Conservation (phyloP, 2,888 invertebrate species). For the Rhabditoides inermis region DNA sequence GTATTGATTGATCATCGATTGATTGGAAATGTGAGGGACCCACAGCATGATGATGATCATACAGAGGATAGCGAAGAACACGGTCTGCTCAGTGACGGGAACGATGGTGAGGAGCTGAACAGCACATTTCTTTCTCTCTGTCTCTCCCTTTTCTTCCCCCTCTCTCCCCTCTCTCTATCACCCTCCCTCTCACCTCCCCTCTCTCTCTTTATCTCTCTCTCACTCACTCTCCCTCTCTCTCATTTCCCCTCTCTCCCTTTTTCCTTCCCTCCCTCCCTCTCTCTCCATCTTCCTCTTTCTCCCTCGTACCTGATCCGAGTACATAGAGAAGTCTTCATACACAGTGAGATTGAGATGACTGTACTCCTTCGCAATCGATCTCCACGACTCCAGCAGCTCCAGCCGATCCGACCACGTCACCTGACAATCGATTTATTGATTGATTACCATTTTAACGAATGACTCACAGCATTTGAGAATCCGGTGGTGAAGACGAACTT, state of each 20-base stretch:
- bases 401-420: slow-evolving; percentile 11
- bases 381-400: slow-evolving; percentile 32
- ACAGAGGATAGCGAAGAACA: slow-evolving; percentile 46
- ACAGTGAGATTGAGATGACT: slow-evolving; percentile 48
- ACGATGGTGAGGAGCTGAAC: slow-evolving; percentile 46
- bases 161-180: background rate
- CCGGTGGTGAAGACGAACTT: slow-evolving; percentile 52
- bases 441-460: background rate
- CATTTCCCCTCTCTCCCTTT: no score
- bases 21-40: no score
- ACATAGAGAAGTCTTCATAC: slow-evolving; percentile 51
- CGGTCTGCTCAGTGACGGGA: slow-evolving; percentile 47
- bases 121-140: no score
- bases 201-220: no score
- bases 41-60: slow-evolving; percentile 47
- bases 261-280: background rate
- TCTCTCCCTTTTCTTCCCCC: no score
- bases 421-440: slow-evolving; percentile 1
- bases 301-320: slow-evolving; percentile 44
- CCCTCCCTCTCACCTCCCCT: background rate
- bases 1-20: no score
- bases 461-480: slow-evolving; percentile 17
- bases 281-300: no score
- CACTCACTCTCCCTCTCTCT: background rate
- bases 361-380: slow-evolving; percentile 42